Percentiles rank a stretch among this genome's conserved stretches.
Evolutionary conservation across 2,888 invertebrate species (phyloP).

Genomic region (Drosophila robusta): DNA sequence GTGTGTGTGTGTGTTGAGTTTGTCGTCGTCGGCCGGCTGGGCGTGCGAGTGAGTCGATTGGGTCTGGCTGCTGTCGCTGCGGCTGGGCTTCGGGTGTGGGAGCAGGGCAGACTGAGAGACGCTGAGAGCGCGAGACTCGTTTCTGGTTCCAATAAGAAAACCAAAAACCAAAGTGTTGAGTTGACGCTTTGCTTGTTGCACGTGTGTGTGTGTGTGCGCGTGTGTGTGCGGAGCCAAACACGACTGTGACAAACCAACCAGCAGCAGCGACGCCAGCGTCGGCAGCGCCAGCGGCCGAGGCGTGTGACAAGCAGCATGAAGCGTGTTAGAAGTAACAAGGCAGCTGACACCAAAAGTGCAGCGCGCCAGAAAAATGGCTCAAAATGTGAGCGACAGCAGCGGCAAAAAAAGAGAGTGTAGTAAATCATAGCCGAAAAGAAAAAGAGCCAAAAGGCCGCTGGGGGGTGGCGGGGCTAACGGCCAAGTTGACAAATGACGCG

Average conservation of each 20-base stretch:
- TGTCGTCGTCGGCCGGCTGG: slow-evolving; percentile 29
- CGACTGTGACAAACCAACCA: slow-evolving; percentile 77
- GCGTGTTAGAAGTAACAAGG: slow-evolving; percentile 79
- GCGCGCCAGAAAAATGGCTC: slow-evolving; percentile 71
- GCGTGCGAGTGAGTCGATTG: slow-evolving; percentile 63
- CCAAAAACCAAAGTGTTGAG: slow-evolving; percentile 75
- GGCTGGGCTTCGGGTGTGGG: slow-evolving; percentile 43
- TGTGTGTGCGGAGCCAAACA: slow-evolving; percentile 27
- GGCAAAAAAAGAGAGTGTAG: slow-evolving; percentile 32
- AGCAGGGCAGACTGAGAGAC: slow-evolving; percentile 58
- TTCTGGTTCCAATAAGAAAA: slow-evolving; percentile 74
- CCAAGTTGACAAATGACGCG: slow-evolving; percentile 78
- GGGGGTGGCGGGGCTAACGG: slow-evolving; percentile 5
- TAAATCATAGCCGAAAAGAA: slow-evolving; percentile 61
- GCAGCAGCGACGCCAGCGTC: slow-evolving; percentile 62
- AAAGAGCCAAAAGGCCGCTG: not conserved
- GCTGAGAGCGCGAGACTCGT: slow-evolving; percentile 31
- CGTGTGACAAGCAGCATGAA: slow-evolving; percentile 69
- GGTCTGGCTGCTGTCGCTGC: slow-evolving; percentile 24
- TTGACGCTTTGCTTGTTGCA: slow-evolving; percentile 60
- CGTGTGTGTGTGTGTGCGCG: slow-evolving; percentile 13
- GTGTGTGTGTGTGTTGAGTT: slow-evolving; percentile 60
- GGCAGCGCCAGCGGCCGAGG: slow-evolving; percentile 58
- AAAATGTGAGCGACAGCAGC: slow-evolving; percentile 59
- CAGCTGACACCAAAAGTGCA: slow-evolving; percentile 78